Base-by-base conservation (phyloP, 2,888 invertebrate genomes). In the Diaphora mendica region DNA sequence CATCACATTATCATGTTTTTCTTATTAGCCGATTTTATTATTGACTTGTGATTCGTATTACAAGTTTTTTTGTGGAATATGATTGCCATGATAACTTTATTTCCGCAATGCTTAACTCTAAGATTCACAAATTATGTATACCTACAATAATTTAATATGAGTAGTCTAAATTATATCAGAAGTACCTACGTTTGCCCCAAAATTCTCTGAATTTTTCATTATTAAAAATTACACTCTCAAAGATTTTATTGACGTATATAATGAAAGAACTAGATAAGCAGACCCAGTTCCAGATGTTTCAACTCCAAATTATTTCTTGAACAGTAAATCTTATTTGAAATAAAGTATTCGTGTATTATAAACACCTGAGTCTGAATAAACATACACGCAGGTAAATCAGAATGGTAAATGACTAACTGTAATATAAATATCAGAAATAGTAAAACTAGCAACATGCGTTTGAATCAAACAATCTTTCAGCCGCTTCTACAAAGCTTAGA, bases 381-480 rank as follows among this genome's bases (percentile, higher is more conserved):
- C 93, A 94, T 88, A 92, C 92, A 91, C 85, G 86, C 91, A 94
- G 92, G 95, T 94, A 94, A 94, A 94, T 95, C 94, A 93, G 94
- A 95, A 95, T 93, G 94, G 90, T 94, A 92, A 95, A 95, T 94
- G 94, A 95, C 91, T 94, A 92, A 94, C 91, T 94, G 93, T 94
- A 92, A 93, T 93, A 94, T 91, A 95, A 94, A 95, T 95, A 94
- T 94, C 93, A 88, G 90, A 92, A 93, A 93, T 93, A 93, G 92
- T 90, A 88, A 91, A 93, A 91, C 91, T 91, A 90, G 88, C 88
- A 90, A 88, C 91, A 87, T 87, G 86, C 87, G 90, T 85, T 88
- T 85, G 88, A 93, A 89, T 93, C 92, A 91, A 93, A 94, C 93
- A 91, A 94, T 94, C 94, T 94, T 92, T 93, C 94, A 94, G 88